A percentile compares a stretch with the other conserved stretches of the same genome.
These are phyloP conservation scores for Coelinius sp. DNA, from an alignment of 2,888 invertebrate genomes.

Conservation along the genomic window DNA sequence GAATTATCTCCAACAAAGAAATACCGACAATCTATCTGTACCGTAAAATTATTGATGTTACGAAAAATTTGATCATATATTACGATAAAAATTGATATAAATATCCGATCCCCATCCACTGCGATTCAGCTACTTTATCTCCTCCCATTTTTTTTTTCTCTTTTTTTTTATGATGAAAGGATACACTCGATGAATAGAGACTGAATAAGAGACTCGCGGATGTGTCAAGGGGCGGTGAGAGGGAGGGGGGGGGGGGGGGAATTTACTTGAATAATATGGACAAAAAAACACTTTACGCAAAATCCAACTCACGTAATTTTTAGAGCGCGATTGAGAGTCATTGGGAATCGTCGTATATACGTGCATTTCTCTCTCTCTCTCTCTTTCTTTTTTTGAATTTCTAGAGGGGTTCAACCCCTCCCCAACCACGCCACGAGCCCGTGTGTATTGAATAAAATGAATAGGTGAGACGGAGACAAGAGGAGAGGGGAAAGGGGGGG, in stretches of 20 bases:
- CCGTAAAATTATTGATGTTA: slow-evolving; percentile 12
- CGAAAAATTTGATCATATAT: slow-evolving; percentile 7
- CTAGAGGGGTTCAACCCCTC: slow-evolving; percentile 51
- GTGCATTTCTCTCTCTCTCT: slow-evolving; percentile 1
- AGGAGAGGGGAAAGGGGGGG: slow-evolving; percentile 45
- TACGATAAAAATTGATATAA: slow-evolving; percentile 9
- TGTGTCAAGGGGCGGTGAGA: slow-evolving; percentile 1
- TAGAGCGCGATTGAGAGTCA: slow-evolving; percentile 44
- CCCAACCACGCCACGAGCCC: slow-evolving; percentile 58
- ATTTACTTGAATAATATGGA: slow-evolving; percentile 21
- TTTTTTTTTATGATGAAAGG: neutral
- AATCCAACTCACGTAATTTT: slow-evolving; percentile 32
- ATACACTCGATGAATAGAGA: slow-evolving; percentile 11
- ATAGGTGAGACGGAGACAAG: slow-evolving; percentile 41
- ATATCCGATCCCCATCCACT: neutral
- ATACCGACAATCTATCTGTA: neutral
- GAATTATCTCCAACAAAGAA: slow-evolving; percentile 16
- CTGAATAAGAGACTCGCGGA: slow-evolving; percentile 1
- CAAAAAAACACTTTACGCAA: slow-evolving; percentile 22
- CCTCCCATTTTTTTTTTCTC: neutral
- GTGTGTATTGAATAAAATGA: slow-evolving; percentile 45
- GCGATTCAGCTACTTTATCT: neutral
- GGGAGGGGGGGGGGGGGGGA: slow-evolving; percentile 20
- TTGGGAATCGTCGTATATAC: slow-evolving; percentile 26
- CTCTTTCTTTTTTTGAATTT: slow-evolving; percentile 22